phyloP scores from a whole-genome alignment of 2,113 vertebrate species.

The Apaloderma vittatum region DNA sequence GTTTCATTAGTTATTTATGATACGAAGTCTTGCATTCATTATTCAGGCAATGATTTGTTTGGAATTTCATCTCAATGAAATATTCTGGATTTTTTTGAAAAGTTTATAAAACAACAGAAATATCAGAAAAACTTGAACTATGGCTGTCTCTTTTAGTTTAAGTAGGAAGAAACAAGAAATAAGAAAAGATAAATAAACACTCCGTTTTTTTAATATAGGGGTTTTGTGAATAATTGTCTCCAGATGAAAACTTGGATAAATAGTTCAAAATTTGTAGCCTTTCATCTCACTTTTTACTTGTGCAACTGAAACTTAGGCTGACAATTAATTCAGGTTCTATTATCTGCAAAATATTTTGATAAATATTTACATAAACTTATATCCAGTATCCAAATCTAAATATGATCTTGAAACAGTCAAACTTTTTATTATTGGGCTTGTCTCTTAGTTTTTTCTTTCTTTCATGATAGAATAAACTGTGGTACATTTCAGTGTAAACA shows the following conservation, averaged over 20 bases:
- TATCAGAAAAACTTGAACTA: background rate
- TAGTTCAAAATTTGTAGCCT: background rate
- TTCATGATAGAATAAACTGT: background rate
- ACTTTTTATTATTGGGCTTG: background rate
- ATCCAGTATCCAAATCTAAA: background rate
- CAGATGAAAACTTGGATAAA: background rate
- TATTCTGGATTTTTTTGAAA: background rate
- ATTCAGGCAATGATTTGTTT: background rate
- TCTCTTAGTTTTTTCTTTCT: background rate
- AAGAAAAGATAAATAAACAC: background rate
- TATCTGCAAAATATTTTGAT: background rate
- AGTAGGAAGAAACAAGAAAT: background rate
- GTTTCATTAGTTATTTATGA: background rate
- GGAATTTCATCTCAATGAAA: background rate
- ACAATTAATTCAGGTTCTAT: background rate
- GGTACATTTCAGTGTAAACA: background rate
- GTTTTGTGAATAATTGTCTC: background rate
- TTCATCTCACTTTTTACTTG: background rate
- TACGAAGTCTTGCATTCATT: background rate
- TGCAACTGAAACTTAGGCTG: background rate
- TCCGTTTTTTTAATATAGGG: background rate
- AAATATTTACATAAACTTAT: background rate
- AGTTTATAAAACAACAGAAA: background rate
- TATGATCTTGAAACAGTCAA: background rate
- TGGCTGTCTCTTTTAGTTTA: background rate